Conservation (phyloP, 2,113 vertebrate genomes). For the Pseudonaja textilis region DNA sequence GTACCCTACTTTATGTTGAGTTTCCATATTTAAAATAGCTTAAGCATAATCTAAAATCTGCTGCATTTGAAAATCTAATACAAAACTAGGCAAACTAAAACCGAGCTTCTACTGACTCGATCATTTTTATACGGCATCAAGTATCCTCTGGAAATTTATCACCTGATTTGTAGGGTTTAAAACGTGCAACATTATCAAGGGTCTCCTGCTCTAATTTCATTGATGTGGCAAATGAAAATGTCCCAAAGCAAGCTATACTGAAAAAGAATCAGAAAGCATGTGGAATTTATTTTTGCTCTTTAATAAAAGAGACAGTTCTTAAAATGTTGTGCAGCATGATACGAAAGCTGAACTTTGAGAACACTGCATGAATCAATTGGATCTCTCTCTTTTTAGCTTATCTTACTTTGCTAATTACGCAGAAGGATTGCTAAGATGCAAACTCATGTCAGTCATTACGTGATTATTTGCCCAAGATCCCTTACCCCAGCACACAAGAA, state of each 20-base stretch:
- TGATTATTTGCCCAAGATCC: constrained; percentile 11
- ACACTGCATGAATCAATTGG: neutral
- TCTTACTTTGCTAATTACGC: neutral
- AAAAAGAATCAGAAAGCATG: neutral
- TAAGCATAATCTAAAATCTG: neutral
- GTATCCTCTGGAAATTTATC: neutral
- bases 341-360: neutral
- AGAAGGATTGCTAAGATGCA: constrained; percentile 3
- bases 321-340: neutral
- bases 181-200: neutral
- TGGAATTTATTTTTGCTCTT: neutral
- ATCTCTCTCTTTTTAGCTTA: neutral
- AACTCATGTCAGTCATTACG: neutral
- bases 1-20: neutral
- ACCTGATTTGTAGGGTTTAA: neutral
- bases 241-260: too few relatives aligned
- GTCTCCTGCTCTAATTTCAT: neutral
- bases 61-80: neutral
- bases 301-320: neutral
- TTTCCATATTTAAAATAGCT: neutral
- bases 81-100: neutral
- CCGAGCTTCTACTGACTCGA: neutral
- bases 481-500: constrained; percentile 93
- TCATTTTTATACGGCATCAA: neutral
- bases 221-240: neutral